phyloP scores from a whole-genome alignment of 2,113 vertebrate genomes.

The Junco hyemalis region DNA sequence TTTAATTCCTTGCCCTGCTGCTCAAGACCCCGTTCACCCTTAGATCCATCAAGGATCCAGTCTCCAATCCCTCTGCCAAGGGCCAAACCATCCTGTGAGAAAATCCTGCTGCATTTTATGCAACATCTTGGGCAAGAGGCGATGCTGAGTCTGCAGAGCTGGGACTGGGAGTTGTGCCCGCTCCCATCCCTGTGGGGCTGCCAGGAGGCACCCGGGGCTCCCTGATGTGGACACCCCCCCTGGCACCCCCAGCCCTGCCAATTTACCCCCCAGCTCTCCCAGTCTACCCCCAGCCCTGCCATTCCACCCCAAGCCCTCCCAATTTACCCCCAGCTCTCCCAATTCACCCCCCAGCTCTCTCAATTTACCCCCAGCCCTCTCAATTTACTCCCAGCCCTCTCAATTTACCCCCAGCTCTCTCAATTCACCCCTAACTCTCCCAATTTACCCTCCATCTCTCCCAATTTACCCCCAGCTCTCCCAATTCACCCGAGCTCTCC shows the following conservation, averaged over 20 bases:
- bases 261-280: too few species aligned
- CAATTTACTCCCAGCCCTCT: too few species aligned
- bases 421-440: too few species aligned
- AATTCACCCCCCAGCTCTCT: too few species aligned
- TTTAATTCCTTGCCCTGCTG: neutral
- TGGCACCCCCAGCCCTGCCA: neutral
- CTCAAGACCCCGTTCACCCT: rapidly evolving
- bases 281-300: too few species aligned
- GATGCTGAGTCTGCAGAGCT: neutral
- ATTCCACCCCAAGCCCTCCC: too few species aligned
- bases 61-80: neutral
- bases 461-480: neutral
- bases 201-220: neutral
- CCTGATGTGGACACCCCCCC: rapidly evolving
- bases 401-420: too few species aligned
- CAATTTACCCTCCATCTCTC: neutral
- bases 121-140: neutral
- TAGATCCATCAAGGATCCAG: rapidly evolving
- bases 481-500: too few species aligned
- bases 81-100: neutral
- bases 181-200: neutral
- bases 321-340: too few species aligned
- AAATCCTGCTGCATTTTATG: neutral
- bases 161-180: neutral
- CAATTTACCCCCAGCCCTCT: too few species aligned